Evolutionary conservation across 2,888 invertebrate species (phyloP), one percentile per base, ranked within the genome.

Genomic region (Epinotia nisella): DNA sequence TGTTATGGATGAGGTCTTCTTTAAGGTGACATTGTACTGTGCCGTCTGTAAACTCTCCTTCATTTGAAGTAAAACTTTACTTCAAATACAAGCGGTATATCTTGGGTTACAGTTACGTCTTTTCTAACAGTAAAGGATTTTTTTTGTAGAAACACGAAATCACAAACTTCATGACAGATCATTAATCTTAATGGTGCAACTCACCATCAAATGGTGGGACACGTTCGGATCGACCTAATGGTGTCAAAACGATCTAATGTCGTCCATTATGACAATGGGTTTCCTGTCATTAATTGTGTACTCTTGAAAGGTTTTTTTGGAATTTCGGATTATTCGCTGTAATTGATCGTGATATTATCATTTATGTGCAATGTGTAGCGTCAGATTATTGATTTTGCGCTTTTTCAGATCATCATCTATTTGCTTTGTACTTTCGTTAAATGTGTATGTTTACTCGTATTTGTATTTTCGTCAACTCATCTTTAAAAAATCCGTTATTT

Each of bases 321-420:
- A 41, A 21, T 21, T 41, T 24, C 29, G 49, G 24, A 62, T 49
- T 62, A 49, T 65, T 66, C 41, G 56, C 66, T 21, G 55, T 56
- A 66, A 66, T 66, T 55, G 66, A 66, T 56, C 66, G 66, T 66
- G 66, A 56, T 66, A 66, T 66, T 56, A 55, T n/a, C 55, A 41
- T 56, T 66, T 56, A 66, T 66, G 17, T 15, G n/a, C 17, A 39
- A 17, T 58, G 58, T 29, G n/a, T 29, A n/a, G 53, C 35, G 64
- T 55, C 21, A 41, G 39, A 24, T 56, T 66, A 55, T 66, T 66
- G 66, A 66, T 56, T 56, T 66, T 56, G 21, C 17, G 39, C 51
- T 51, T 66, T 41, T n/a, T 24, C 15, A 19, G 19, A 17, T 65
- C 64, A 64, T 65, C 51, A 29, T 35, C 35, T 9, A 35, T 64